These are phyloP conservation scores for Capromys pilorides DNA, from an alignment of 2,797 vertebrate species.

Conservation along the genomic window DNA sequence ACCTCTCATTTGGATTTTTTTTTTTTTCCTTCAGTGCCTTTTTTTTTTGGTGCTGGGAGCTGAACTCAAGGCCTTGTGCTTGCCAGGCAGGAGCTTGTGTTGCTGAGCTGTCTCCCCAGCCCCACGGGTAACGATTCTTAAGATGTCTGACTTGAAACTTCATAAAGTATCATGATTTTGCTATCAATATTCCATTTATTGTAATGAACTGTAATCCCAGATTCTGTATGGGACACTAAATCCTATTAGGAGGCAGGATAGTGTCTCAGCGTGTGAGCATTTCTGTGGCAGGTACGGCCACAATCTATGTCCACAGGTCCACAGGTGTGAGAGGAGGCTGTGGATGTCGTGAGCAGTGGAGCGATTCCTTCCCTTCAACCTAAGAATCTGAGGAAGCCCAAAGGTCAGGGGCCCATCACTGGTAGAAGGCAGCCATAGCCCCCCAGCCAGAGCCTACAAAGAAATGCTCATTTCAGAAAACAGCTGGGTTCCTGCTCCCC, in stretches of 20 bases:
- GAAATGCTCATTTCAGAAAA: neutral
- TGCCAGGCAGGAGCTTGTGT: too few species aligned
- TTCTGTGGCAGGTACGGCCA: neutral
- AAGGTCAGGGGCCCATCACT: neutral
- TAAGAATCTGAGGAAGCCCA: neutral
- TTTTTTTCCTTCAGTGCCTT: neutral
- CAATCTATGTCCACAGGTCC: neutral
- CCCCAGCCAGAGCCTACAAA: neutral
- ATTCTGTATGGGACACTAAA: neutral
- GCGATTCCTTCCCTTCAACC: too few species aligned
- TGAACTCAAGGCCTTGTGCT: too few species aligned
- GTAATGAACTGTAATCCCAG: neutral
- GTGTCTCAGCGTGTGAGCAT: neutral
- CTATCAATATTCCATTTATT: neutral
- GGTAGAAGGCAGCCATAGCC: neutral
- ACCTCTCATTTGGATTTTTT: neutral
- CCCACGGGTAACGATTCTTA: neutral
- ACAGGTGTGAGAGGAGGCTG: neutral
- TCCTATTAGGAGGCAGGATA: rapidly evolving
- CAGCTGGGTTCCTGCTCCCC: neutral
- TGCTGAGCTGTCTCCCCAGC: too few species aligned
- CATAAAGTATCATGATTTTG: neutral
- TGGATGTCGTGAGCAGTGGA: neutral
- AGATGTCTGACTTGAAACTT: neutral
- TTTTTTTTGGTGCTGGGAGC: too few species aligned